These are phyloP conservation scores for Epirrhoe tristata DNA, from an alignment of 2,888 invertebrate genomes.

Conservation along the genomic window DNA sequence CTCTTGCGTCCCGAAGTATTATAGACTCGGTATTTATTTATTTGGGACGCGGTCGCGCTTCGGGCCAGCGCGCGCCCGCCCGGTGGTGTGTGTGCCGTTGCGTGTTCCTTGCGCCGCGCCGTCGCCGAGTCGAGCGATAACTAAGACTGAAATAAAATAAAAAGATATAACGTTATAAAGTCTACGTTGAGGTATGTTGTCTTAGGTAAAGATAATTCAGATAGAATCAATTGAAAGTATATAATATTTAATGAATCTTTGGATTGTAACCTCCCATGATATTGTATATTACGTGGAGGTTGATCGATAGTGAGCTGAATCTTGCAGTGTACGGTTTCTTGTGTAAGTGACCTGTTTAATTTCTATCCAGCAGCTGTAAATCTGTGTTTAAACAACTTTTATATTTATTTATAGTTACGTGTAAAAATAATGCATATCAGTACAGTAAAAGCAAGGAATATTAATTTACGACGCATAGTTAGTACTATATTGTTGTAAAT, in stretches of 20 bases:
- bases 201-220: conserved; percentile 84
- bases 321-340: conserved; percentile 79
- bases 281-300: conserved; percentile 73
- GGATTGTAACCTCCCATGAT: conserved; percentile 74
- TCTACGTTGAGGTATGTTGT: conserved; percentile 82
- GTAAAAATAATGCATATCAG: conserved; percentile 81
- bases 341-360: conserved; percentile 78
- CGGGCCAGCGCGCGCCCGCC: conserved; percentile 41
- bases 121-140: conserved; percentile 80
- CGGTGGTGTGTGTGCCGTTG: conserved; percentile 43
- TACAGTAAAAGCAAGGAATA: conserved; percentile 78
- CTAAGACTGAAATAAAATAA: conserved; percentile 84
- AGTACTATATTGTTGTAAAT: conserved; percentile 82
- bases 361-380: conserved; percentile 80
- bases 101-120: conserved; percentile 77
- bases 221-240: conserved; percentile 80
- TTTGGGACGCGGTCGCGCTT: conserved; percentile 73
- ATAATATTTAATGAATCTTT: conserved; percentile 82
- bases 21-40: conserved; percentile 84
- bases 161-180: conserved; percentile 81
- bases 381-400: conserved; percentile 85
- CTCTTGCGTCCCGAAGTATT: conserved; percentile 76
- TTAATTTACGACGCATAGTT: conserved; percentile 81
- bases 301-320: conserved; percentile 72
- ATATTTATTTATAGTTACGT: conserved; percentile 78